Percentiles rank a stretch among this genome's conserved stretches.
These are phyloP conservation scores for Manacus vitellinus DNA, from an alignment of 2,113 vertebrate genomes.

Conservation along the genomic window DNA sequence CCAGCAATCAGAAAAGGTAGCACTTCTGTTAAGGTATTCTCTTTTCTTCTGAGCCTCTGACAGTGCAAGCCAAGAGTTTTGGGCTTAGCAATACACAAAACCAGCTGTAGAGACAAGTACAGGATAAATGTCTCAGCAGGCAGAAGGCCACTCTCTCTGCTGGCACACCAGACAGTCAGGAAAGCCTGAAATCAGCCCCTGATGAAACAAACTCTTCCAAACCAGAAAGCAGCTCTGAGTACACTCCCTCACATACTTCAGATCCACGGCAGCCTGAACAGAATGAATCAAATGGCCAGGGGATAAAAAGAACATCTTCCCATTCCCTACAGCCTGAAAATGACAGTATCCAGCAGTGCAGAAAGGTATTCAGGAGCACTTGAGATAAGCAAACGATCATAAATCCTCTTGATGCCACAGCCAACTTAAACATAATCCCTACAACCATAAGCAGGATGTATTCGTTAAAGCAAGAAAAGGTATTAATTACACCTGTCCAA, in stretches of 20 bases:
- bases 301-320: background rate
- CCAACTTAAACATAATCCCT: conserved; percentile 43
- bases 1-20: background rate
- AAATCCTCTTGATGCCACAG: background rate
- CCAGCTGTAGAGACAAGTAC: background rate
- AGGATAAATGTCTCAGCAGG: background rate
- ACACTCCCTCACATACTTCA: background rate
- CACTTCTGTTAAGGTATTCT: background rate
- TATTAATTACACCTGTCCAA: conserved; percentile 47
- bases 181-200: background rate
- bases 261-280: background rate
- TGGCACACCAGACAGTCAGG: background rate
- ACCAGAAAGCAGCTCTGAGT: background rate
- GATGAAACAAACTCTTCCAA: background rate
- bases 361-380: background rate
- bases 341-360: background rate
- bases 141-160: background rate
- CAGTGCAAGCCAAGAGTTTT: background rate
- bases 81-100: background rate
- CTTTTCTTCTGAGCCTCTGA: background rate
- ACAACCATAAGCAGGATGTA: conserved; percentile 19
- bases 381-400: background rate
- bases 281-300: background rate
- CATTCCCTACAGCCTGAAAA: background rate
- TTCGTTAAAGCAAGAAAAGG: background rate